Percentiles rank a stretch among this genome's conserved stretches.
Conservation (phyloP, 2,113 vertebrate genomes). For the Spilogale gracilis region DNA sequence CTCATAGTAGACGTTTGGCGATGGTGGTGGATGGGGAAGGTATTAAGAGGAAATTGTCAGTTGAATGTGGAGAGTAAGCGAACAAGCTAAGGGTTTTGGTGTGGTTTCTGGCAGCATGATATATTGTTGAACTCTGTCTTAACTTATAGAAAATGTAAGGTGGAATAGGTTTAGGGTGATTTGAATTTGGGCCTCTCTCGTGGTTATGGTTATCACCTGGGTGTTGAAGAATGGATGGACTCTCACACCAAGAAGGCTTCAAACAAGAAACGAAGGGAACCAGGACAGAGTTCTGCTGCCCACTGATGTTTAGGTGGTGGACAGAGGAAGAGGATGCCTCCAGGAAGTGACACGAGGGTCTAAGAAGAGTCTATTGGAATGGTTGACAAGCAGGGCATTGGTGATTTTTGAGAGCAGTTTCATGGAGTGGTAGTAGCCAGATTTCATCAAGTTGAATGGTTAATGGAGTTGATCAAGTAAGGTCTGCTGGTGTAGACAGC, state of each 20-base stretch:
- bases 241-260: background rate
- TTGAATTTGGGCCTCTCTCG: background rate
- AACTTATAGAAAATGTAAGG: background rate
- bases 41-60: background rate
- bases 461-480: background rate
- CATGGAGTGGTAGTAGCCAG: background rate
- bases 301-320: background rate
- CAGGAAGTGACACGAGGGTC: background rate
- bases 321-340: background rate
- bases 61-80: background rate
- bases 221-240: background rate
- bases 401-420: background rate
- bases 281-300: background rate
- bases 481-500: background rate
- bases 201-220: background rate
- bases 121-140: background rate
- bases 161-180: background rate
- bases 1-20: background rate
- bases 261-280: background rate
- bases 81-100: background rate
- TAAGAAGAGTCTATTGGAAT: background rate
- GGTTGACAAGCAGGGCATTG: background rate
- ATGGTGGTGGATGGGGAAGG: background rate
- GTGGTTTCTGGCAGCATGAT: background rate
- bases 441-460: background rate